A percentile compares a stretch with the other conserved stretches of the same genome.
Evolutionary conservation across 53 echinoderm and acorn worm species (phyloP).

Genomic region (Actinopyga echinites): DNA sequence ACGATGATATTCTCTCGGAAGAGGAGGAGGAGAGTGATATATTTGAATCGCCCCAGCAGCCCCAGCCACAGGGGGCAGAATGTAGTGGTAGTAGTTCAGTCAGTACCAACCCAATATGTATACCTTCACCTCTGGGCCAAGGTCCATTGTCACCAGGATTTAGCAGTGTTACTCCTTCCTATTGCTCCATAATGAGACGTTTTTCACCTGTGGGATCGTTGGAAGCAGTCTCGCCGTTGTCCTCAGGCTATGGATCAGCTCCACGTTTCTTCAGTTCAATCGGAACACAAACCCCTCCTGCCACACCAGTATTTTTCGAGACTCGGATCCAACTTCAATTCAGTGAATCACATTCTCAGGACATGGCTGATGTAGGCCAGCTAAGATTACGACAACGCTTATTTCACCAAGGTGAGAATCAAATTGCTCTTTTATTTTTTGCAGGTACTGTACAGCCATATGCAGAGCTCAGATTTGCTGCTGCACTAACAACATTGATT

Average conservation of each 20-base stretch:
- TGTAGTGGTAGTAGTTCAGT: neutral
- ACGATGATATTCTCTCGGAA: conserved; percentile 2
- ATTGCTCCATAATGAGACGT: conserved; percentile 39
- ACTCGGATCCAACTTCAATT: conserved; percentile 60
- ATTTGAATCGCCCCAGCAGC: conserved; percentile 16
- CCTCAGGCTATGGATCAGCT: conserved; percentile 76
- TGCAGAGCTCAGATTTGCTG: too few species aligned
- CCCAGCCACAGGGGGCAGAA: conserved; percentile 3
- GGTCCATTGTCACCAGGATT: conserved; percentile 29
- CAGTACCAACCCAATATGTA: conserved; percentile 31
- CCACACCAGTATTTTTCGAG: conserved; percentile 61
- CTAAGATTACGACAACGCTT: conserved; percentile 39
- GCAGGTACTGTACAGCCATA: too few species aligned
- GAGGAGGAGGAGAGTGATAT: conserved; percentile 38
- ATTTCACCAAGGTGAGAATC: conserved; percentile 43
- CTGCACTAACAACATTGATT: too few species aligned
- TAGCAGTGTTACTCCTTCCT: conserved; percentile 36
- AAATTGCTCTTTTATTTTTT: neutral
- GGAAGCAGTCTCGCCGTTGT: conserved; percentile 63
- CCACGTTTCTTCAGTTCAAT: conserved; percentile 58
- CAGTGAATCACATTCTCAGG: conserved; percentile 1
- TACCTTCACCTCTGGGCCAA: conserved; percentile 36
- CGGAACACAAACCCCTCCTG: conserved; percentile 65
- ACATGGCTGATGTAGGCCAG: conserved; percentile 21
- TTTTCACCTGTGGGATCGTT: conserved; percentile 24